phyloP scores from a whole-genome alignment of 2,888 invertebrate species.

The Dascillus cervinus region DNA sequence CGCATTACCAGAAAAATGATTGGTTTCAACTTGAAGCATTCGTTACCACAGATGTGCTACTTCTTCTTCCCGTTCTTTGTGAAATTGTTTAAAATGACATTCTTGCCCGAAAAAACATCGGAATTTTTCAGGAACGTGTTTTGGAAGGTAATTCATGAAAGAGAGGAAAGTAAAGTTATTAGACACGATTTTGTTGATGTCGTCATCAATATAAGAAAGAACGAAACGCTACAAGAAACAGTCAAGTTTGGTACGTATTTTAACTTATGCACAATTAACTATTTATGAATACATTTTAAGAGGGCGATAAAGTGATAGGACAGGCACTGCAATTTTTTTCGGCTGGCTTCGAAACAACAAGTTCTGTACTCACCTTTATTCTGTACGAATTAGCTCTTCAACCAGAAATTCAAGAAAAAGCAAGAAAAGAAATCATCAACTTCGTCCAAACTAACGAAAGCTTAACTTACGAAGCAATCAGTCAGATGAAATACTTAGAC shows the following conservation, averaged over 20 bases:
- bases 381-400: constrained; percentile 49
- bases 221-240: constrained; percentile 26
- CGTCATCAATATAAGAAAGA: background rate
- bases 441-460: too few species aligned
- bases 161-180: constrained; percentile 20
- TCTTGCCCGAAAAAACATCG: constrained; percentile 22
- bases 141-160: constrained; percentile 23
- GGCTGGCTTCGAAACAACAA: constrained; percentile 56
- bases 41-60: constrained; percentile 21
- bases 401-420: constrained; percentile 45
- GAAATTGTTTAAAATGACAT: constrained; percentile 22
- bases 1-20: constrained; percentile 32
- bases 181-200: too few species aligned
- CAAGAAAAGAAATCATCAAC: constrained; percentile 48
- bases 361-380: constrained; percentile 49
- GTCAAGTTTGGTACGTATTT: constrained; percentile 19
- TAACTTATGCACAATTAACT: constrained; percentile 9
- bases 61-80: constrained; percentile 25
- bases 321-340: constrained; percentile 53
- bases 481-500: constrained; percentile 44
- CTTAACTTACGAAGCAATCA: constrained; percentile 41
- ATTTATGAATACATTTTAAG: constrained; percentile 39
- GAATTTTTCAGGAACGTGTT: constrained; percentile 28
- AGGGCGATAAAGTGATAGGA: constrained; percentile 49
- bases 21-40: constrained; percentile 26